Conservation (phyloP, 2,113 vertebrate species). For the Chinchilla lanigera region DNA sequence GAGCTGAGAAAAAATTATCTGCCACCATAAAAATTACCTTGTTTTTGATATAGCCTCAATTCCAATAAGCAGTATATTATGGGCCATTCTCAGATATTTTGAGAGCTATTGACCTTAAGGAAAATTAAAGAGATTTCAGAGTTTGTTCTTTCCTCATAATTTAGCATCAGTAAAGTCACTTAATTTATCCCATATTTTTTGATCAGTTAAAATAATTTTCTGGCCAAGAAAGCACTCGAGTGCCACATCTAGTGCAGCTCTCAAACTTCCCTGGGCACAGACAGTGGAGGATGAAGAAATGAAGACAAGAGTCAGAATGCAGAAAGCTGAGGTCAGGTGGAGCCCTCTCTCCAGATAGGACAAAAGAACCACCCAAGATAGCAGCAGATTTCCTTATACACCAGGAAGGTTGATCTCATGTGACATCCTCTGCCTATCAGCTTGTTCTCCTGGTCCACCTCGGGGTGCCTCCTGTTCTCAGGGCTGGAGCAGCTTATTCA, state of each 20-base stretch:
- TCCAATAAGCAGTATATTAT: background rate
- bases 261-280: no score
- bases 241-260: no score
- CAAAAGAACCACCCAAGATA: no score
- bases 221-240: background rate
- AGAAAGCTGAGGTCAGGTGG: no score
- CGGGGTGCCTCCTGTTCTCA: background rate
- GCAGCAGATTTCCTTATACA: no score
- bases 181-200: background rate
- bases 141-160: background rate
- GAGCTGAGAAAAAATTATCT: background rate
- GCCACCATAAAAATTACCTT: background rate
- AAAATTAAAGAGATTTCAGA: background rate
- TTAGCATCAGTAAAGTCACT: background rate
- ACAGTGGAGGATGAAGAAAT: no score
- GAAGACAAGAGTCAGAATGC: no score
- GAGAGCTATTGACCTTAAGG: background rate
- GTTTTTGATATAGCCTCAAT: background rate
- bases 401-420: no score
- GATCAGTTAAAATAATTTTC: constrained; percentile 13
- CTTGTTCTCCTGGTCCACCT: no score
- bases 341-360: no score
- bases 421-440: no score
- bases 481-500: background rate
- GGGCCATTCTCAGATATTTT: background rate